phyloP scores from a whole-genome alignment of 2,888 invertebrate genomes.

The Pseudococcus viburni region DNA sequence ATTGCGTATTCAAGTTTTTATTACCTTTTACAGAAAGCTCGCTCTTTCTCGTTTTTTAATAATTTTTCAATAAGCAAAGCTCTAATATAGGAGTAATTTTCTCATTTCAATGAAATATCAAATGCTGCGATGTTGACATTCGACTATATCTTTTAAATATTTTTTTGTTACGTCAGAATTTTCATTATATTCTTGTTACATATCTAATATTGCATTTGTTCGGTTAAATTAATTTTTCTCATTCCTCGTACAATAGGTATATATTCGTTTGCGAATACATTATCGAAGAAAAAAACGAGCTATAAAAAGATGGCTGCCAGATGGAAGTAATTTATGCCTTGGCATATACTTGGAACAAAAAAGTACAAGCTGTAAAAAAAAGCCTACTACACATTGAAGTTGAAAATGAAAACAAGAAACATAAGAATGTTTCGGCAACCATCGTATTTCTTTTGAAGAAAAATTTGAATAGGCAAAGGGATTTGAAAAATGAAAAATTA shows the following conservation, averaged over 20 bases:
- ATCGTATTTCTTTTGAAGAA: too few relatives aligned
- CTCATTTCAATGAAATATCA: constrained; percentile 47
- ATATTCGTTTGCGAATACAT: neutral
- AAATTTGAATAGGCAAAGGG: too few relatives aligned
- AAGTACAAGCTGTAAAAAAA: too few relatives aligned
- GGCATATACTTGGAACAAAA: too few relatives aligned
- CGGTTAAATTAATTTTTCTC: constrained; percentile 55
- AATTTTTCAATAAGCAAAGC: constrained; percentile 62
- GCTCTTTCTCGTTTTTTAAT: constrained; percentile 57
- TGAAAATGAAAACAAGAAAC: too few relatives aligned
- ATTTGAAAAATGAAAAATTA: too few relatives aligned
- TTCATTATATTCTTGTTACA: constrained; percentile 60
- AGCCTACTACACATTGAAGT: too few relatives aligned
- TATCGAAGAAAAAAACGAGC: neutral
- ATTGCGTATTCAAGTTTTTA: constrained; percentile 63
- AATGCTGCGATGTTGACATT: constrained; percentile 42
- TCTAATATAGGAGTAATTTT: constrained; percentile 58
- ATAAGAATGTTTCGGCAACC: too few relatives aligned
- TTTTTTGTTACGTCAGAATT: constrained; percentile 54
- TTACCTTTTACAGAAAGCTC: constrained; percentile 54
- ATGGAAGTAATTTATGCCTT: neutral
- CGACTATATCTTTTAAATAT: constrained; percentile 54
- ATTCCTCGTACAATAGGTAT: neutral
- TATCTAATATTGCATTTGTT: constrained; percentile 49
- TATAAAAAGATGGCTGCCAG: neutral